These are phyloP conservation scores for Cryptotis parvus DNA, from an alignment of 2,113 vertebrate species.

Conservation along the genomic window DNA sequence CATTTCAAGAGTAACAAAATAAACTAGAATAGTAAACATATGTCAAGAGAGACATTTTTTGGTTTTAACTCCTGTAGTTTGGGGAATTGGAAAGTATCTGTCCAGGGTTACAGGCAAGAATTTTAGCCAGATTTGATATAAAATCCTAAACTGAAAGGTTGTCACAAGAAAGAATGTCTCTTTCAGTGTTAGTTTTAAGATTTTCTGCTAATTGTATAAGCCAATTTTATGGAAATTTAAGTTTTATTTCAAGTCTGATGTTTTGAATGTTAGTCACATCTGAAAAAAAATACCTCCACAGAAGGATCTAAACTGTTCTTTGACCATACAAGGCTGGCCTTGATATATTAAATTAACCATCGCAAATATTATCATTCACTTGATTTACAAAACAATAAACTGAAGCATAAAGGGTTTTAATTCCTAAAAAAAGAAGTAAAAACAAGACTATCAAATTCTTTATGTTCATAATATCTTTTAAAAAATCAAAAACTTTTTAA, in stretches of 20 bases:
- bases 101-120: background rate
- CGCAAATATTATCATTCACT: background rate
- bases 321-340: background rate
- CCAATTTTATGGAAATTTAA: background rate
- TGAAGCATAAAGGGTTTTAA: background rate
- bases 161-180: background rate
- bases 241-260: background rate
- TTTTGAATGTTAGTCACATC: background rate
- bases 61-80: background rate
- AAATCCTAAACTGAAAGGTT: background rate
- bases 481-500: too few species aligned
- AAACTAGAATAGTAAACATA: background rate
- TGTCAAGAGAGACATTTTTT: background rate
- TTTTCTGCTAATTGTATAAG: background rate
- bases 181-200: background rate
- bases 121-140: background rate
- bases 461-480: too few species aligned
- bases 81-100: too few species aligned
- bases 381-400: background rate
- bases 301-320: background rate
- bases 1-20: background rate
- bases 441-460: too few species aligned
- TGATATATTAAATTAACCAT: background rate
- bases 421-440: background rate
- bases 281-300: background rate